These are phyloP conservation scores for Nesidiocoris tenuis DNA, from an alignment of 2,888 invertebrate species.

Conservation along the genomic window DNA sequence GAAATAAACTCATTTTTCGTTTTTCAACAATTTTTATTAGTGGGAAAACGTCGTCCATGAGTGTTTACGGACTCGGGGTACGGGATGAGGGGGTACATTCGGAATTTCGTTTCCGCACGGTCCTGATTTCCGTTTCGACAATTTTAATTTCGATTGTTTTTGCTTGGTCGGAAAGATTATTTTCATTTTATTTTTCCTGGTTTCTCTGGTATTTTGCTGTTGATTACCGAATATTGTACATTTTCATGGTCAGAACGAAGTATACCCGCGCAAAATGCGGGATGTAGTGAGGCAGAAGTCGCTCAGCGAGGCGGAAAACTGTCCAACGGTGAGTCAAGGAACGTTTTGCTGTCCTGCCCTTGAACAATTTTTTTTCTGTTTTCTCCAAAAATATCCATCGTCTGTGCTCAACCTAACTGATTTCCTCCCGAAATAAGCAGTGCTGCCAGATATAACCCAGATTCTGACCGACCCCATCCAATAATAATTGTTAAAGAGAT, in stretches of 20 bases:
- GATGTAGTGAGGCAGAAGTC: constrained; percentile 62
- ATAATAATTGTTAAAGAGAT: too few relatives aligned
- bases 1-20: too few relatives aligned
- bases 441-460: not conserved
- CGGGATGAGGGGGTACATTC: too few relatives aligned
- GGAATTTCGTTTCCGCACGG: too few relatives aligned
- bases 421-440: constrained; percentile 6
- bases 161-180: too few relatives aligned
- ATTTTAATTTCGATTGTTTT: constrained; percentile 55
- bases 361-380: not conserved
- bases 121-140: too few relatives aligned
- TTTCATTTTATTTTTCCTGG: constrained; percentile 25
- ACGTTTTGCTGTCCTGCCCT: not conserved
- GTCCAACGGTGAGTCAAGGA: constrained; percentile 40
- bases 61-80: too few relatives aligned
- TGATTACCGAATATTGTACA: constrained; percentile 40
- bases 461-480: not conserved
- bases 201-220: constrained; percentile 50
- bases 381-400: not conserved
- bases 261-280: constrained; percentile 79
- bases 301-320: constrained; percentile 44
- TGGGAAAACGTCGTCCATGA: too few relatives aligned
- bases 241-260: constrained; percentile 63
- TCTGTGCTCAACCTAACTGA: not conserved
- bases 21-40: too few relatives aligned